phyloP scores from a whole-genome alignment of 2,797 vertebrate genomes.

The Lophura swinhoii region DNA sequence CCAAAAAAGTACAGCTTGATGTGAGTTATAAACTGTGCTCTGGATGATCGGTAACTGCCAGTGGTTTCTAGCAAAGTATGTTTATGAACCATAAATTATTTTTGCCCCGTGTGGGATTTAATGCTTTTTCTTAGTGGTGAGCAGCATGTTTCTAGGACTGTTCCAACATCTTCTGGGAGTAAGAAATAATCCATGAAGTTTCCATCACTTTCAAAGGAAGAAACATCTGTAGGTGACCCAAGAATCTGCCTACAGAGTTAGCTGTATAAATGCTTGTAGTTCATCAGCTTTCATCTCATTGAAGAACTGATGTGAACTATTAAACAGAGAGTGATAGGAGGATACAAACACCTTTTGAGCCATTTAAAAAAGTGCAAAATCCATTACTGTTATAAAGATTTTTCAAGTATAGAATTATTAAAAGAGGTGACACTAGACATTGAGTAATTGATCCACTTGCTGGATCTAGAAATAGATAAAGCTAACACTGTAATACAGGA shows the following conservation, averaged over 20 bases:
- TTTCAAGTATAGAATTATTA: constrained; percentile 28
- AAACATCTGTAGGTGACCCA: constrained; percentile 49
- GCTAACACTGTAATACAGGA: neutral
- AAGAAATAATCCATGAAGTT: constrained; percentile 70
- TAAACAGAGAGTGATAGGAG: constrained; percentile 12
- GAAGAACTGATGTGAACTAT: constrained; percentile 52
- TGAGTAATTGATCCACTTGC: neutral
- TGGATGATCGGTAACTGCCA: neutral
- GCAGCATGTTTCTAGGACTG: constrained; percentile 16
- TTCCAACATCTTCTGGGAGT: constrained; percentile 52
- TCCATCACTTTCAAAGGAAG: constrained; percentile 62
- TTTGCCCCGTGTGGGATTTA: neutral
- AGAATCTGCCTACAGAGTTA: constrained; percentile 46
- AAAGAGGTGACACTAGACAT: neutral
- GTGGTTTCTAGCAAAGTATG: neutral
- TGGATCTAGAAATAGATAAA: neutral
- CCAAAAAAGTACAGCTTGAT: neutral
- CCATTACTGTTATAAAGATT: constrained; percentile 42
- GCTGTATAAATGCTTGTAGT: constrained; percentile 40
- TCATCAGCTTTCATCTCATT: constrained; percentile 67
- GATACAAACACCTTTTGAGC: constrained; percentile 50
- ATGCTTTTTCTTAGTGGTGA: neutral
- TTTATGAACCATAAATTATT: neutral
- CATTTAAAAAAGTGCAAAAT: constrained; percentile 43
- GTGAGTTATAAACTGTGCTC: neutral